These are phyloP conservation scores for Xerus inauris DNA, from an alignment of 2,113 vertebrate species.

Conservation along the genomic window DNA sequence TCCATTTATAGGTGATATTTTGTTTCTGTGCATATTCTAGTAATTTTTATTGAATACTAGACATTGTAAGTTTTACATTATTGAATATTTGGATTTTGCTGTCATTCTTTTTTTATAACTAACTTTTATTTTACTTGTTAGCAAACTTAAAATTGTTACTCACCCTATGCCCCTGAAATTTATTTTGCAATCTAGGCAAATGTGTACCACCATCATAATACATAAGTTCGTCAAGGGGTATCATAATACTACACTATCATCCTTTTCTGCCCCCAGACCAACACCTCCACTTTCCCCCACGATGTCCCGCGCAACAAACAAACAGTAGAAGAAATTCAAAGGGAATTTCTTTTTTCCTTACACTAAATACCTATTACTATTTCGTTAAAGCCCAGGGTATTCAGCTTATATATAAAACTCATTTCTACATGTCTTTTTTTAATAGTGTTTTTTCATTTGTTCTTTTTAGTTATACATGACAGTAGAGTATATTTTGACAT, in stretches of 20 bases:
- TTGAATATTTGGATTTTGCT: conserved; percentile 13
- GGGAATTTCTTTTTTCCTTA: conserved; percentile 19
- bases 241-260: background rate
- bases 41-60: background rate
- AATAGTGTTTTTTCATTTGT: too few relatives aligned
- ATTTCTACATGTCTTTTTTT: conserved; percentile 7
- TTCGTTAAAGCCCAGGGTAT: background rate
- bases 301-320: background rate
- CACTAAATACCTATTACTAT: conserved; percentile 19
- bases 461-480: too few relatives aligned
- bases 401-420: conserved; percentile 27
- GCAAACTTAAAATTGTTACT: conserved; percentile 4
- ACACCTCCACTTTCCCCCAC: background rate
- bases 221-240: background rate
- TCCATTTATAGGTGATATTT: background rate
- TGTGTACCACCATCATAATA: background rate
- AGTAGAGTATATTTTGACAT: too few relatives aligned
- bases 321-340: conserved; percentile 1
- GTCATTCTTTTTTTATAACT: background rate
- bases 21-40: background rate
- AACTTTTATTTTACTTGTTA: background rate
- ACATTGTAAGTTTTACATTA: background rate
- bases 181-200: background rate
- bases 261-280: background rate
- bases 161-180: background rate